Evolutionary conservation across 2,113 vertebrate genomes (phyloP).

Genomic region (Platichthys stellatus): DNA sequence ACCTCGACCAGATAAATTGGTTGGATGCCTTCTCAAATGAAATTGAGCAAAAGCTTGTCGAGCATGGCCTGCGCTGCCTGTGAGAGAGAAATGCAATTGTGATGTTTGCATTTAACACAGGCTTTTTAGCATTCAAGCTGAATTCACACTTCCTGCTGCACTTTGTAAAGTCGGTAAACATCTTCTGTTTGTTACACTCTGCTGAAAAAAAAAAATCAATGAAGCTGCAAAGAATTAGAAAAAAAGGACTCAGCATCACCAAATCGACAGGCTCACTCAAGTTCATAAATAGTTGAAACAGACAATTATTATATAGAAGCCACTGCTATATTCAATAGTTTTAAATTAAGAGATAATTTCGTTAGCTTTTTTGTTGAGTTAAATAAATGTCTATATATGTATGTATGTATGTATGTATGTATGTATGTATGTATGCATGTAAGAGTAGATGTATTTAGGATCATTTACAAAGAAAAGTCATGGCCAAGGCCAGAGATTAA

Average conservation of each 20-base stretch:
- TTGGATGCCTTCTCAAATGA: slow-evolving; percentile 26
- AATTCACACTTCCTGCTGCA: neutral
- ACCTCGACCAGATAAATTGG: neutral
- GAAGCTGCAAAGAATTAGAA: neutral
- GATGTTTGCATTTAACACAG: neutral
- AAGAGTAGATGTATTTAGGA: neutral
- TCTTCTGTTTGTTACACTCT: neutral
- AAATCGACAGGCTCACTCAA: neutral
- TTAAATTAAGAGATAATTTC: no score
- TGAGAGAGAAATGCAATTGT: slow-evolving; percentile 1
- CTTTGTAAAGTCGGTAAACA: neutral
- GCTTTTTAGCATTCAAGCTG: neutral
- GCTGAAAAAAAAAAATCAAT: neutral
- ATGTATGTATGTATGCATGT: neutral
- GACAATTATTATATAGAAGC: no score
- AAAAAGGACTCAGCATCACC: neutral
- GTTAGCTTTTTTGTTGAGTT: neutral
- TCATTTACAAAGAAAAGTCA: neutral
- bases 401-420: no score
- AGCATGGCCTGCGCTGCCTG: neutral
- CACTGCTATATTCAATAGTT: no score
- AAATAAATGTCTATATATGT: neutral
- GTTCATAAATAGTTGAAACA: neutral
- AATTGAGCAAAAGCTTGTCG: slow-evolving; percentile 5
- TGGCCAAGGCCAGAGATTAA: neutral